These are phyloP conservation scores for Tragelaphus scriptus DNA, from an alignment of 2,113 vertebrate genomes.

Conservation along the genomic window DNA sequence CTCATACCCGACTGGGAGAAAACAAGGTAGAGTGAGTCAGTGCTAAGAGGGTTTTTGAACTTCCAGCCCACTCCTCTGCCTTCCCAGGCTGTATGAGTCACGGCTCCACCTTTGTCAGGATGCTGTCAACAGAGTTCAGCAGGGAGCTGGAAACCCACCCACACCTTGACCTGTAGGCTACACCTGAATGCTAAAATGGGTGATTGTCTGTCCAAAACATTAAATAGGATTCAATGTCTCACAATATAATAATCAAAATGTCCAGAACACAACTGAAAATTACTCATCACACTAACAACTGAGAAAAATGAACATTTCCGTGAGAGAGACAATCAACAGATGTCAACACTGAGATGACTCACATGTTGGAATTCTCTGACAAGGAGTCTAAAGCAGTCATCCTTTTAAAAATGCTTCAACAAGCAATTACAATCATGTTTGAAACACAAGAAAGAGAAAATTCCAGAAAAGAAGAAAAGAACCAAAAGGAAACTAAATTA, in stretches of 20 bases:
- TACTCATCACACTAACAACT: background rate
- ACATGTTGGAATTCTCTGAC: background rate
- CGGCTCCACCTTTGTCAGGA: background rate
- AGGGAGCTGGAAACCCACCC: background rate
- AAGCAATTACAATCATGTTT: background rate
- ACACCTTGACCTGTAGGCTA: background rate
- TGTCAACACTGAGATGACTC: background rate
- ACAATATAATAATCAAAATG: background rate
- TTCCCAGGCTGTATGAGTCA: background rate
- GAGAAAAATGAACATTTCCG: background rate
- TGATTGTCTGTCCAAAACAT: background rate
- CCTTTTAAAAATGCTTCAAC: background rate
- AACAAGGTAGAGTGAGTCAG: background rate
- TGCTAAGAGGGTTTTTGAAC: background rate
- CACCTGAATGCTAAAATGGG: background rate
- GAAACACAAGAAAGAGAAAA: background rate
- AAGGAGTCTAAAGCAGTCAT: background rate
- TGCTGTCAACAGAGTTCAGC: background rate
- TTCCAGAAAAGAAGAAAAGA: background rate
- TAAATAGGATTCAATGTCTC: background rate
- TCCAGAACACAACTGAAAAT: background rate
- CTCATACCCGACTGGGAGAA: background rate
- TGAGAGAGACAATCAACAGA: background rate
- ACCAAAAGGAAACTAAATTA: constrained; percentile 1
- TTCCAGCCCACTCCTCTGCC: background rate